These are phyloP conservation scores for Uria aalge DNA, from an alignment of 2,113 vertebrate genomes.

Conservation along the genomic window DNA sequence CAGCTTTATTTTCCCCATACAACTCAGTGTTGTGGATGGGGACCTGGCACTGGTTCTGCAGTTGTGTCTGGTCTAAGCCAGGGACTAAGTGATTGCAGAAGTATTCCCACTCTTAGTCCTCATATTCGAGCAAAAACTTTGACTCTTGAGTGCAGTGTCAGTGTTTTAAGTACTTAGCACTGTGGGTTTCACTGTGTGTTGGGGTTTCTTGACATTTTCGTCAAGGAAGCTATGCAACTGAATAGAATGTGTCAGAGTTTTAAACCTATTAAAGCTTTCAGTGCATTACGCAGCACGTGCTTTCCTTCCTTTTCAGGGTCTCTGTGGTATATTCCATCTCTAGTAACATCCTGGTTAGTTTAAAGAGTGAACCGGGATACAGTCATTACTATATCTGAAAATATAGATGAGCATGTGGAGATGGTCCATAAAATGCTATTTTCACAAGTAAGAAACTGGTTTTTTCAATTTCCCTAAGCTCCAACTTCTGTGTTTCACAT, in stretches of 20 bases:
- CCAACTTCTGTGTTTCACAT: not conserved
- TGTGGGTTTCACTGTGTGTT: not conserved
- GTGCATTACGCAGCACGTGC: not conserved
- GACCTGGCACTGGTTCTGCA: not conserved
- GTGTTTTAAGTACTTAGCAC: not conserved
- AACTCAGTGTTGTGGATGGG: not conserved
- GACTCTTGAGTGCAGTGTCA: not conserved
- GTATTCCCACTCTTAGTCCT: not conserved
- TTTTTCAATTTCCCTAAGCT: slow-evolving; percentile 15
- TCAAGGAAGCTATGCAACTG: not conserved
- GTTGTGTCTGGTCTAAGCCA: not conserved
- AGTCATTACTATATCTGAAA: not conserved
- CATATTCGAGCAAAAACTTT: not conserved
- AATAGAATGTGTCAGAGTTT: not conserved
- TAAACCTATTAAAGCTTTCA: not conserved
- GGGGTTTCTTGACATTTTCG: not conserved
- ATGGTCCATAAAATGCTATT: not conserved
- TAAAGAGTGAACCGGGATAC: not conserved
- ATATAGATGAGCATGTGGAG: not conserved
- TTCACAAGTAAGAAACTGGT: not conserved
- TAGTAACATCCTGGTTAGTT: slow-evolving; percentile 26
- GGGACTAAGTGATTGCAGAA: not conserved
- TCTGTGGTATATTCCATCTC: not conserved
- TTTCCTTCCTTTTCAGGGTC: not conserved
- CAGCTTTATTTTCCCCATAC: not conserved